Conservation (phyloP, 2,797 vertebrate species). For the Rhincodon typus region DNA sequence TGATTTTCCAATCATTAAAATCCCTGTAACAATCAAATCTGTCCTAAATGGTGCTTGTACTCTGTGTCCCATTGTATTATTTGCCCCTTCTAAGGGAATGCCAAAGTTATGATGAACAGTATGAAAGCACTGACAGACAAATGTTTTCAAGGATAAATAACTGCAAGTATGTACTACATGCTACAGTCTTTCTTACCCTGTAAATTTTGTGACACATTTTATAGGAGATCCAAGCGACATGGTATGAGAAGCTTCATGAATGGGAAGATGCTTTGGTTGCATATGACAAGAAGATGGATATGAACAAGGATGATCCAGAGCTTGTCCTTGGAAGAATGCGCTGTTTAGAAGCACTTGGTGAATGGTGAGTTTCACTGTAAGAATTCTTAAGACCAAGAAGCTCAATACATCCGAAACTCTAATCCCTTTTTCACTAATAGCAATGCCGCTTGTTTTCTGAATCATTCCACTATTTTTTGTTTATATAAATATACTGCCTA, state of each 20-base stretch:
- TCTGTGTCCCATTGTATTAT: neutral
- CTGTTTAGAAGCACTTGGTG: slow-evolving; percentile 91
- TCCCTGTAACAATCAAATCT: neutral
- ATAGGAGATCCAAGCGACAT: slow-evolving; percentile 97
- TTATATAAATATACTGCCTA: slow-evolving; percentile 20
- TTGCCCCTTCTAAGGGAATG: neutral
- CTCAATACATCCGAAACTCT: neutral
- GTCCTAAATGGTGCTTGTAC: neutral
- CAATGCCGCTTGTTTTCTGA: slow-evolving; percentile 34
- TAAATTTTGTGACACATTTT: neutral
- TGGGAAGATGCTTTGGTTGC: slow-evolving; percentile 95
- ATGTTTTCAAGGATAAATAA: neutral
- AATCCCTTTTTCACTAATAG: slow-evolving; percentile 38
- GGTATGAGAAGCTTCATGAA: slow-evolving; percentile 98
- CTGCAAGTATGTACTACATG: neutral
- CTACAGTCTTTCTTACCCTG: neutral
- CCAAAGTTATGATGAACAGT: neutral
- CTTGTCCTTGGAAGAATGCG: slow-evolving; percentile 95
- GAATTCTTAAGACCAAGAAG: neutral
- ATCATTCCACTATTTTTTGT: slow-evolving; percentile 39
- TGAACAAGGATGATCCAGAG: slow-evolving; percentile 94
- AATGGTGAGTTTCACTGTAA: slow-evolving; percentile 71
- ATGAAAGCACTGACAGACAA: neutral
- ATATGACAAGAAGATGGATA: slow-evolving; percentile 96
- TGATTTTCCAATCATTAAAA: neutral